Evolutionary conservation across 2,888 invertebrate species (phyloP), one percentile per base, ranked within the genome.

Genomic region (Drosophila infuscata): DNA sequence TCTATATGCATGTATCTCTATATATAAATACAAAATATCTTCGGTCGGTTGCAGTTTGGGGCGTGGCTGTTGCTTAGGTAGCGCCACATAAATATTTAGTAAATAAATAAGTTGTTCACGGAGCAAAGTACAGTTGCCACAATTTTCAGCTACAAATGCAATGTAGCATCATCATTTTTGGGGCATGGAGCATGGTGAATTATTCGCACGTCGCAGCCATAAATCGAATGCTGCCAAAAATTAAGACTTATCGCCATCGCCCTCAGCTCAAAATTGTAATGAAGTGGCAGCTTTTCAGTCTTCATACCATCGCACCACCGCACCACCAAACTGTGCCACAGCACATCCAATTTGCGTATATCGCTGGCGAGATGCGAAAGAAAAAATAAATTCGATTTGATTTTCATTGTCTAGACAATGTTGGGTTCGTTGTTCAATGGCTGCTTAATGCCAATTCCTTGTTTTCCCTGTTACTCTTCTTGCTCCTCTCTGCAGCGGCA

Each of bases 121-220:
- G 20, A 20, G 15, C 20, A 32, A 70, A 75, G 81, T 81, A 80
- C 83, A 82, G 80, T 83, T 77, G 79, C 64, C 59, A 6, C 64
- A 32, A 46, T 25, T 15, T 25, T 25, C 7, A 25, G 25, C 46
- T 46, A 46, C 25, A 25, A 46, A 15, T 46, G 46, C 46, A 46
- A 15, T 46, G 30, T 20, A 43, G 54, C 51, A 70, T 58, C 64
- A 83, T 59, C 74, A 68, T 76, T 76, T 79, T 71, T 54, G 74
- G 78, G 74, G 11, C 30, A 51, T 4, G 25, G 70, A 66, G 63
- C 64, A 54, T 20, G 70, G 54, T 80, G 84, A 90, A 89, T 92
- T 91, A 92, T 91, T 86, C 92, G 89, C 92, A 92, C 92, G 92
- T 92, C 89, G 88, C 81, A 80, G 84, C 88, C 90, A 92, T 92